These are phyloP conservation scores for Drosophila asahinai DNA, from an alignment of 1,140 invertebrate genomes.

Conservation along the genomic window DNA sequence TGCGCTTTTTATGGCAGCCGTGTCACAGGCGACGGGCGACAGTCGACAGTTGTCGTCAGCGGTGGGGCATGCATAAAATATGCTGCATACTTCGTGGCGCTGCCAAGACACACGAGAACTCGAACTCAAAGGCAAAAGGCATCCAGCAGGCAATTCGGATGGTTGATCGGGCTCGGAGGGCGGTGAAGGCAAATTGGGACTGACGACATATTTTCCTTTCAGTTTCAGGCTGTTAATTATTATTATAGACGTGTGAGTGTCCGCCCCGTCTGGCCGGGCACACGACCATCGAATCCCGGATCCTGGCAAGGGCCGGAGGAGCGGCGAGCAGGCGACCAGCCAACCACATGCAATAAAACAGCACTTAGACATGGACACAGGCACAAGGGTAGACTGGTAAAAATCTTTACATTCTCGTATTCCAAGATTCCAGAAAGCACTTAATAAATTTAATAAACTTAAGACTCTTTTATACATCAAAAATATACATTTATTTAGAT, in stretches of 20 bases:
- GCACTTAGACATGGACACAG: slow-evolving; percentile 71
- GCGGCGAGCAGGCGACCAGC: slow-evolving; percentile 16
- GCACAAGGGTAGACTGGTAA: slow-evolving; percentile 17
- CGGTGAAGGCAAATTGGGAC: slow-evolving; percentile 16
- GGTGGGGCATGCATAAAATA: slow-evolving; percentile 78
- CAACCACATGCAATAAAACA: slow-evolving; percentile 82
- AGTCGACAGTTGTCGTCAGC: slow-evolving; percentile 52
- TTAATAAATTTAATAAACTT: too few species aligned
- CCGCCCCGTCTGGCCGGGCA: slow-evolving; percentile 54
- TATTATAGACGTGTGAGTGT: slow-evolving; percentile 82
- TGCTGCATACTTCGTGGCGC: slow-evolving; percentile 62
- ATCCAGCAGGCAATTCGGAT: background rate
- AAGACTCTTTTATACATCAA: background rate
- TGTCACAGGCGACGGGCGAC: slow-evolving; percentile 55
- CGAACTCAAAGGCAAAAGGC: slow-evolving; percentile 13
- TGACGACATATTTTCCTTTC: slow-evolving; percentile 64
- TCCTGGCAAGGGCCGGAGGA: background rate
- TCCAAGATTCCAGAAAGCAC: too few species aligned
- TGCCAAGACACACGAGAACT: slow-evolving; percentile 17
- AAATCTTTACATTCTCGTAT: background rate
- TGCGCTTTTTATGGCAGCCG: slow-evolving; percentile 71
- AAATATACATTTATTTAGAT: too few species aligned
- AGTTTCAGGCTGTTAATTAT: slow-evolving; percentile 82
- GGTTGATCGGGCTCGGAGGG: background rate
- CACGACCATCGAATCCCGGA: slow-evolving; percentile 39